These are phyloP conservation scores for Apodemus speciosus DNA, from an alignment of 2,113 vertebrate species.

Conservation along the genomic window DNA sequence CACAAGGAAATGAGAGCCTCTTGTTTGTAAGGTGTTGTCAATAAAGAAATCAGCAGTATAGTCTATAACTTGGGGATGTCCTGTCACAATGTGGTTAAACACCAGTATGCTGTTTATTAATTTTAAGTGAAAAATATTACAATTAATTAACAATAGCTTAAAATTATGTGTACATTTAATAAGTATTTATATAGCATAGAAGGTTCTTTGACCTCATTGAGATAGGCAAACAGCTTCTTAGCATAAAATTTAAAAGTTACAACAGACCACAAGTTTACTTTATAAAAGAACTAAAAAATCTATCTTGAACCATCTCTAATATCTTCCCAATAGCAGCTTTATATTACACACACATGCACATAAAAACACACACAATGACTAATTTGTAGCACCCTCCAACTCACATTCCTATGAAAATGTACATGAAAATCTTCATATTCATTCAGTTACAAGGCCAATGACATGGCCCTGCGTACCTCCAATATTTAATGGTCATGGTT, in stretches of 20 bases:
- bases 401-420: not conserved
- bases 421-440: not conserved
- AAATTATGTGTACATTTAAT: not conserved
- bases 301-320: not conserved
- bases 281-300: not conserved
- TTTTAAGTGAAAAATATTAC: constrained; percentile 1
- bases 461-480: not conserved
- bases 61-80: not conserved
- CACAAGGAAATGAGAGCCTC: not conserved
- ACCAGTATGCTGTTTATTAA: not conserved
- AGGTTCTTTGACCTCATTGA: not conserved
- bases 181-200: not conserved
- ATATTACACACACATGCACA: not conserved
- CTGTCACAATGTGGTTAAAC: not conserved
- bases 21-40: not conserved
- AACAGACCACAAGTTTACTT: not conserved
- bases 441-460: not conserved
- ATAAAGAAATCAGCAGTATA: not conserved
- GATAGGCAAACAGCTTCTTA: constrained; percentile 17
- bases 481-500: not conserved
- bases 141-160: not conserved
- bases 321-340: not conserved
- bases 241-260: constrained; percentile 33
- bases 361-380: not conserved
- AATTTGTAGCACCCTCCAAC: not conserved